Base-by-base conservation (phyloP, 2,113 vertebrate genomes). In the Rhizomys pruinosus region DNA sequence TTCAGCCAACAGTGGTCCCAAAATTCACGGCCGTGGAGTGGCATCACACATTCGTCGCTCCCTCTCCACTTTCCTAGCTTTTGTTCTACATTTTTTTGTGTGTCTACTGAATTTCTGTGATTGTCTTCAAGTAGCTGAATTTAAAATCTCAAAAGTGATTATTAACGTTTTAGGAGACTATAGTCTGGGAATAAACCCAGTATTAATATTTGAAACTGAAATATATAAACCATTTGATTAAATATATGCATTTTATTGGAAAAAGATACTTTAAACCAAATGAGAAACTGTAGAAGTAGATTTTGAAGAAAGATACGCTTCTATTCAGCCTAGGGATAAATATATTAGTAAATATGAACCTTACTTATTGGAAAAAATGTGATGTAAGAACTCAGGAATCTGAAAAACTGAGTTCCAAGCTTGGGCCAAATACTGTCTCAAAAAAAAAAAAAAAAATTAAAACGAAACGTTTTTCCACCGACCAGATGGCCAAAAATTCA, bases 281-380 rank as follows among this genome's bases (percentile, higher is more conserved):
- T 44, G 8, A 59, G 61, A 78, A 42, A 39, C 11, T 44, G 77
- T n/a, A n/a, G n/a, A 81, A 23, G 73, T 32, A 34, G 8, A 68
- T 72, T 81, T 90, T 85, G 42, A 29, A 81, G 34, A 15, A 55
- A 39, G 39, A 39, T 77, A n/a, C 55, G 66, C 88, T 81, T 81
- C 27, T 37, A 63, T 89, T 85, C 34, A 39, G 29, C 7, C n/a
- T 57, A 44, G 55, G n/a, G n/a, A n/a, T n/a, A n/a, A n/a, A n/a
- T n/a, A n/a, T n/a, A n/a, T n/a, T 12, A 22, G 20, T 44, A 85
- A 88, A 84, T 13, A 74, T 64, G 32, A 57, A 12, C 32, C 44
- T 92, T 63, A 59, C 39, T 94, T 80, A 72, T 2, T 92, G 44
- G 91, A 94, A 93, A 94, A 74, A 74, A n/a, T 0, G 15, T n/a